Percentiles rank a stretch among this genome's conserved stretches.
Conservation (phyloP, 2,888 invertebrate genomes). For the Pandemis heparana region DNA sequence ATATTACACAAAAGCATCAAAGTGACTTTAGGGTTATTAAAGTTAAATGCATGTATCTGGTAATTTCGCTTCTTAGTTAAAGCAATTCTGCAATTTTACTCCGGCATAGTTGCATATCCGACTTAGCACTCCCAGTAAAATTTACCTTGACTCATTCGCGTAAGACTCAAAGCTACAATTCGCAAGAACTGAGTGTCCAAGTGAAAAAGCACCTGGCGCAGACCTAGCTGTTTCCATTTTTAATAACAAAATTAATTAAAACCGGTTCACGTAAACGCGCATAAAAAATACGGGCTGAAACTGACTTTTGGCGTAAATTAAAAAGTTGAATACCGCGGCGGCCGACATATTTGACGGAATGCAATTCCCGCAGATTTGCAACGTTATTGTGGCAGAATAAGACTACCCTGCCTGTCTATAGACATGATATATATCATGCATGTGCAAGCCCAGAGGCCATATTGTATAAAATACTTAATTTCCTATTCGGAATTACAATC, state of each 20-base stretch:
- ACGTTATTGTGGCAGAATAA: neutral
- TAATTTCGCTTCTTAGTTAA: neutral
- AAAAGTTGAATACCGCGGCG: constrained; percentile 59
- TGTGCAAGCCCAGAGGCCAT: too few species aligned
- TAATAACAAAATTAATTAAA: constrained; percentile 66
- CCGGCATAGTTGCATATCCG: neutral
- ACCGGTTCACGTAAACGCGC: constrained; percentile 56
- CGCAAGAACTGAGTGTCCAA: constrained; percentile 10
- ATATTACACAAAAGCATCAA: too few species aligned
- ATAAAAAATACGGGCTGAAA: constrained; percentile 57
- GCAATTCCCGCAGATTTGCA: constrained; percentile 25
- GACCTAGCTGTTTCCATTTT: constrained; percentile 50
- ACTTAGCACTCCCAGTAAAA: neutral
- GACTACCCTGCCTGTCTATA: neutral
- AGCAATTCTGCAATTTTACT: neutral
- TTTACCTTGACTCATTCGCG: neutral
- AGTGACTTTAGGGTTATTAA: neutral
- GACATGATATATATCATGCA: too few species aligned
- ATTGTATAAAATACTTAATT: too few species aligned
- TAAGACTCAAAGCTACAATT: constrained; percentile 3
- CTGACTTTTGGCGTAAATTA: constrained; percentile 63
- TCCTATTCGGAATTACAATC: too few species aligned
- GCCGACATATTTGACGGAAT: constrained; percentile 54
- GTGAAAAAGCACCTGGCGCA: constrained; percentile 23
- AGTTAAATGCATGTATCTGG: neutral